phyloP scores from a whole-genome alignment of 2,113 vertebrate genomes.

The Nibea coibor region DNA sequence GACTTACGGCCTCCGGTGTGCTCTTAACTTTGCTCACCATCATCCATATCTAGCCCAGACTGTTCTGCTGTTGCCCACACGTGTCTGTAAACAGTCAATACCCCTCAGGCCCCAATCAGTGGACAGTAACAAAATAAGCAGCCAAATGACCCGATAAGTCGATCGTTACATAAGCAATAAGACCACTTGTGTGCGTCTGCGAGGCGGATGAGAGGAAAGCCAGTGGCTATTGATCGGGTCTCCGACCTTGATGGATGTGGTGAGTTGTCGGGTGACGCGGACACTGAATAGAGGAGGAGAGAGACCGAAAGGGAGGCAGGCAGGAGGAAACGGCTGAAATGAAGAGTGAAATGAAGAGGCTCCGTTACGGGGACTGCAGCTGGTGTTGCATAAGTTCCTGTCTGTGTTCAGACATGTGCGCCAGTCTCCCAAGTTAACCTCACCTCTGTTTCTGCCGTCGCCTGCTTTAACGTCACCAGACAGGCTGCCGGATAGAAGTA shows the following conservation, averaged over 20 bases:
- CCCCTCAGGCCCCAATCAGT: constrained; percentile 48
- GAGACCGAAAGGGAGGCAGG: constrained; percentile 3
- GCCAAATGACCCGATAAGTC: constrained; percentile 76
- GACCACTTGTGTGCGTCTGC: constrained; percentile 64
- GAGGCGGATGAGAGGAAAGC: constrained; percentile 61
- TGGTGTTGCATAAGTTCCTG: constrained; percentile 55
- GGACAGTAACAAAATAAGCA: constrained; percentile 73
- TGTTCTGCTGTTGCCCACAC: constrained; percentile 18
- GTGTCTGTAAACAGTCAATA: constrained; percentile 54
- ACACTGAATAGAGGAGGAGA: constrained; percentile 36
- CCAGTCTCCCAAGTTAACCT: constrained; percentile 51
- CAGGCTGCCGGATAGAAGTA: constrained; percentile 28
- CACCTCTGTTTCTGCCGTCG: constrained; percentile 29
- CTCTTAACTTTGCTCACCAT: constrained; percentile 10
- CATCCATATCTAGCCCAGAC: constrained; percentile 8
- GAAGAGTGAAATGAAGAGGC: constrained; percentile 40
- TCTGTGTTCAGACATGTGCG: constrained; percentile 55
- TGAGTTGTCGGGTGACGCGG: constrained; percentile 37
- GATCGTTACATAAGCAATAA: constrained; percentile 73
- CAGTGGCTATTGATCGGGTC: constrained; percentile 63
- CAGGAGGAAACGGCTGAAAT: constrained; percentile 20
- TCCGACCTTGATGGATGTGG: constrained; percentile 69
- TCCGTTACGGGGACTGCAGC: neutral
- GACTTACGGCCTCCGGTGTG: constrained; percentile 1
- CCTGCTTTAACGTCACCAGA: constrained; percentile 14